Conservation (phyloP, 1,140 invertebrate species). For the Atta texana region DNA sequence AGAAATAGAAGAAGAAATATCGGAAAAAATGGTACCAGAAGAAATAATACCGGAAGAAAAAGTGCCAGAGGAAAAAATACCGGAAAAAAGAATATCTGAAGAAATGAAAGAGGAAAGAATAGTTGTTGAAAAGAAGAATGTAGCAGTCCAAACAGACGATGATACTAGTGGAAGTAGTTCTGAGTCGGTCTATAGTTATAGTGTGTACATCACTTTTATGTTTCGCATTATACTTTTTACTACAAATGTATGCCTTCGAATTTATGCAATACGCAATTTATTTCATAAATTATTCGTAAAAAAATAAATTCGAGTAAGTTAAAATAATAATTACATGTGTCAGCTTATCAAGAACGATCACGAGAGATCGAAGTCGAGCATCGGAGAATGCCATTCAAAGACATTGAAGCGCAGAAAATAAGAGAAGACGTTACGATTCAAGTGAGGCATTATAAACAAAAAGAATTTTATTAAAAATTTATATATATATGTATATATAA, state of each 20-base stretch:
- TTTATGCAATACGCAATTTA: not conserved
- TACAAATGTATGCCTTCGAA: not conserved
- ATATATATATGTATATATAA: not conserved
- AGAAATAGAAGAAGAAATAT: not conserved
- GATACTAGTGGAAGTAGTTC: constrained; percentile 53
- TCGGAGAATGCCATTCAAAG: constrained; percentile 73
- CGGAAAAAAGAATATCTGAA: not conserved
- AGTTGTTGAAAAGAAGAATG: constrained; percentile 51
- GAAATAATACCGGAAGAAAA: not conserved
- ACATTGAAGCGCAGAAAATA: constrained; percentile 82
- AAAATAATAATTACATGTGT: not conserved
- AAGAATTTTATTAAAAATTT: not conserved
- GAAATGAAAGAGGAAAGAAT: constrained; percentile 57
- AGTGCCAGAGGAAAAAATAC: not conserved
- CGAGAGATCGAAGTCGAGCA: constrained; percentile 41
- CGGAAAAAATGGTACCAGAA: not conserved
- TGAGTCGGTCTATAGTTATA: constrained; percentile 75
- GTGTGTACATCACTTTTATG: constrained; percentile 59
- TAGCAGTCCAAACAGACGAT: constrained; percentile 56
- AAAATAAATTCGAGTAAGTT: too few species aligned
- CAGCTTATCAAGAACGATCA: constrained; percentile 78
- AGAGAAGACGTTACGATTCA: constrained; percentile 84
- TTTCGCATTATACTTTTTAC: not conserved
- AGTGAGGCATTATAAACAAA: constrained; percentile 65
- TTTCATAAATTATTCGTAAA: not conserved